Evolutionary conservation across 53 echinoderm and acorn worm genomes (phyloP).

Genomic region (Glandiceps talaboti): DNA sequence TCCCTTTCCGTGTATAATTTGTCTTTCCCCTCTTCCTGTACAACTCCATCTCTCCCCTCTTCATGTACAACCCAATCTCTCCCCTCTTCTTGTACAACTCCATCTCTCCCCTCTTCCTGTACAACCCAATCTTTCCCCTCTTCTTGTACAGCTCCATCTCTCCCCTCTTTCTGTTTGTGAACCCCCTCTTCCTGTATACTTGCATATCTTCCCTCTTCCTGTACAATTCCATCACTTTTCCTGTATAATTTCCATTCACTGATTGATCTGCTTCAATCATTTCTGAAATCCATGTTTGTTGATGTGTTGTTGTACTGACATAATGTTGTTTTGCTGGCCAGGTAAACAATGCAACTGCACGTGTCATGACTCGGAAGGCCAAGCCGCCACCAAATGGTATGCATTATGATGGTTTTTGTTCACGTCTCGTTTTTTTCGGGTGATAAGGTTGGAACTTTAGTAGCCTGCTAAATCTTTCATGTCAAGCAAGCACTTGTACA

Average conservation of each 20-base stretch:
- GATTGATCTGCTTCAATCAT: not conserved
- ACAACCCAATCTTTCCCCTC: slow-evolving; percentile 9
- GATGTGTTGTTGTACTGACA: too few relatives aligned
- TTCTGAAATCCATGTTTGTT: too few relatives aligned
- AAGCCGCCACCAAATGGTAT: slow-evolving; percentile 53
- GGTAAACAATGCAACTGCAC: slow-evolving; percentile 98
- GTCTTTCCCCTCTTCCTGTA: too few relatives aligned
- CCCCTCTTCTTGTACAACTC: too few relatives aligned
- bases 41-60: too few relatives aligned
- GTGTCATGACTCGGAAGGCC: slow-evolving; percentile 97
- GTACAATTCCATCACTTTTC: slow-evolving; percentile 10
- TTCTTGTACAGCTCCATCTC: slow-evolving; percentile 21
- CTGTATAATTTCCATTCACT: slow-evolving; percentile 2
- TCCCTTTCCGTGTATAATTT: too few relatives aligned
- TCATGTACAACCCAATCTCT: too few relatives aligned
- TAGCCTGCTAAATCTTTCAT: too few relatives aligned
- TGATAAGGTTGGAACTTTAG: too few relatives aligned
- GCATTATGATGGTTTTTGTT: not conserved
- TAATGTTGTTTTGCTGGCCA: slow-evolving; percentile 12
- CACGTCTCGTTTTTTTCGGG: too few relatives aligned
- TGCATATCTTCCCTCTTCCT: slow-evolving; percentile 19
- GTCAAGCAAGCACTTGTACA: too few relatives aligned
- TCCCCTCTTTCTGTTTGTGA: slow-evolving; percentile 26
- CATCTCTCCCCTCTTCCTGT: slow-evolving; percentile 14
- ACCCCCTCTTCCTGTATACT: slow-evolving; percentile 8